A percentile compares a stretch with the other conserved stretches of the same genome.
These are phyloP conservation scores for Megaceryle torquata DNA, from an alignment of 2,113 vertebrate species.

Conservation along the genomic window DNA sequence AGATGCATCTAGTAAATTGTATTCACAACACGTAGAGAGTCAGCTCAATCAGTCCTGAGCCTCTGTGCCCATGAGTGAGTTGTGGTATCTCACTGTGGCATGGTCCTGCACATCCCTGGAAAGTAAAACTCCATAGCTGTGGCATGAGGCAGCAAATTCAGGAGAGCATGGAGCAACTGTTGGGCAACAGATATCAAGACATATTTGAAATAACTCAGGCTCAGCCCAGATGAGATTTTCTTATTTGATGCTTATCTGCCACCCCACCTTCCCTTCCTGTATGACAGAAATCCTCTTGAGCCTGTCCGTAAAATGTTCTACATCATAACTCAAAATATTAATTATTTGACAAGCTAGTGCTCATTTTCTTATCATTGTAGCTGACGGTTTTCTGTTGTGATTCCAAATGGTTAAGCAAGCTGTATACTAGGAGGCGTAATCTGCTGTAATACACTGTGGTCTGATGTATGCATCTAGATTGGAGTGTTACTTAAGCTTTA, in stretches of 20 bases:
- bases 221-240: neutral
- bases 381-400: neutral
- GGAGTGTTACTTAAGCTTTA: slow-evolving; percentile 66
- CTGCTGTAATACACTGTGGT: slow-evolving; percentile 37
- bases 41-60: neutral
- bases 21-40: neutral
- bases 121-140: neutral
- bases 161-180: neutral
- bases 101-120: neutral
- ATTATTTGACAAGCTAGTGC: neutral
- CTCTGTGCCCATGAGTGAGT: neutral
- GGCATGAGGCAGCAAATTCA: neutral
- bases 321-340: neutral
- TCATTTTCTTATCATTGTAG: neutral
- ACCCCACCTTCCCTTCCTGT: neutral
- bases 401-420: slow-evolving; percentile 55
- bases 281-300: neutral
- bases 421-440: slow-evolving; percentile 28
- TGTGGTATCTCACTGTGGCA: neutral
- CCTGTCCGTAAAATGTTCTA: neutral
- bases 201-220: neutral
- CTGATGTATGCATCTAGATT: slow-evolving; percentile 57
- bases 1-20: neutral
- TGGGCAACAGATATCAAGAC: neutral
- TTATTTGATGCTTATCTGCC: neutral